These are phyloP conservation scores for Lordiphosa stackelbergi DNA, from an alignment of 1,140 invertebrate genomes.

Conservation along the genomic window DNA sequence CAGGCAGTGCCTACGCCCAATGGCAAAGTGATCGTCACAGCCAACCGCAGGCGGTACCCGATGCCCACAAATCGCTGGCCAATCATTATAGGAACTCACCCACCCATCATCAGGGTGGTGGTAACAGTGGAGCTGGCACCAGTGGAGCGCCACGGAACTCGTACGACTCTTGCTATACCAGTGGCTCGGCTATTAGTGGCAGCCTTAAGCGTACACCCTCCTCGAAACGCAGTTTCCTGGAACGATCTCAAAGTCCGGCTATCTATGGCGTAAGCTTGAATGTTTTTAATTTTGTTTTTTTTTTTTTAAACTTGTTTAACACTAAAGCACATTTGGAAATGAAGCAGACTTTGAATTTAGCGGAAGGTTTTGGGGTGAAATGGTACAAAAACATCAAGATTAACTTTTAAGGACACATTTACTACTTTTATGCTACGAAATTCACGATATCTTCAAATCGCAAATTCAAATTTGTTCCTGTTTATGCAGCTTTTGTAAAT, in stretches of 20 bases:
- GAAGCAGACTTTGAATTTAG: too few species aligned
- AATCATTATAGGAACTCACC: constrained; percentile 68
- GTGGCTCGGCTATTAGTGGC: constrained; percentile 34
- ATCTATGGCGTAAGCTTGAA: constrained; percentile 64
- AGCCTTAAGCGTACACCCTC: constrained; percentile 72
- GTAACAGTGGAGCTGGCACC: background rate
- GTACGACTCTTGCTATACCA: constrained; percentile 51
- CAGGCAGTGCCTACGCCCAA: constrained; percentile 60
- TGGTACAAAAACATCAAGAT: too few species aligned
- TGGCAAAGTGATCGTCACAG: constrained; percentile 62
- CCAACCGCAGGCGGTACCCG: constrained; percentile 71
- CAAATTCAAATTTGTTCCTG: too few species aligned
- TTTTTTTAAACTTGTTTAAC: too few species aligned
- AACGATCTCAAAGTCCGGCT: constrained; percentile 73
- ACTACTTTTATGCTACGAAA: too few species aligned
- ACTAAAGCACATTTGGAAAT: too few species aligned
- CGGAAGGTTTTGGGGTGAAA: too few species aligned
- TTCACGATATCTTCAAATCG: too few species aligned
- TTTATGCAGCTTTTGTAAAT: too few species aligned
- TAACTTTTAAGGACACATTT: too few species aligned
- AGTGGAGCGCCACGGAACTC: constrained; percentile 38
- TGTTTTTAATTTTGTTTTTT: too few species aligned
- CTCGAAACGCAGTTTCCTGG: constrained; percentile 66
- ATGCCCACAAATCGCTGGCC: constrained; percentile 62
- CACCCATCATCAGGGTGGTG: constrained; percentile 28